A percentile compares a stretch with the other conserved stretches of the same genome.
Conservation (phyloP, 30 jellyfish, hydroid and myxozoan species). For the Nemopilema nomurai region DNA sequence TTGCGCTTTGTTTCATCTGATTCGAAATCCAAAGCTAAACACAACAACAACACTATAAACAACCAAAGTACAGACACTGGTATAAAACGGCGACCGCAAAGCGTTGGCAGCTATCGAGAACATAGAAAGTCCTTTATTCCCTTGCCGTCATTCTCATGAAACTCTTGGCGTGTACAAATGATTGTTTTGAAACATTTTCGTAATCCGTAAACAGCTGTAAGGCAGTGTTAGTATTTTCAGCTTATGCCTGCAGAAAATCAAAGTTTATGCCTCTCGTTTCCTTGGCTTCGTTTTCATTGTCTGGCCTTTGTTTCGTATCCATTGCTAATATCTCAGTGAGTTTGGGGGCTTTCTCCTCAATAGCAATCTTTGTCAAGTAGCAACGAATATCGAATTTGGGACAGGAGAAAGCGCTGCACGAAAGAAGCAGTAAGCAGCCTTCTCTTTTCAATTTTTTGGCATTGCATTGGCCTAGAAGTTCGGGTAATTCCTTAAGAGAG, state of each 20-base stretch:
- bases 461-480: too few species aligned
- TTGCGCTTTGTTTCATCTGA: slow-evolving; percentile 36
- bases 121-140: slow-evolving; percentile 46
- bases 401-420: too few species aligned
- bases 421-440: too few species aligned
- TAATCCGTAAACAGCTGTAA: background rate
- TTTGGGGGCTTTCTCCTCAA: background rate
- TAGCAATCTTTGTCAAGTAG: too few species aligned
- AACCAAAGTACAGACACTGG: slow-evolving; percentile 5
- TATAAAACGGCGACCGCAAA: slow-evolving; percentile 9
- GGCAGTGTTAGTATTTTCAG: background rate
- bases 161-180: background rate
- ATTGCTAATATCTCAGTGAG: background rate
- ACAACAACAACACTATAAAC: slow-evolving; percentile 1
- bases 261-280: background rate
- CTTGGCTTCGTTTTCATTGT: too few species aligned
- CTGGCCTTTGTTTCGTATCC: too few species aligned
- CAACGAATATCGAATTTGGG: too few species aligned
- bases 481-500: too few species aligned
- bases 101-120: slow-evolving; percentile 5
- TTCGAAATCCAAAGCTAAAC: slow-evolving; percentile 16
- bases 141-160: slow-evolving; percentile 24
- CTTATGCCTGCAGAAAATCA: background rate
- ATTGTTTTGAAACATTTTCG: background rate
- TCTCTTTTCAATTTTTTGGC: too few species aligned